Base-by-base conservation (phyloP, 2,888 invertebrate genomes). In the Lymantria dispar region DNA sequence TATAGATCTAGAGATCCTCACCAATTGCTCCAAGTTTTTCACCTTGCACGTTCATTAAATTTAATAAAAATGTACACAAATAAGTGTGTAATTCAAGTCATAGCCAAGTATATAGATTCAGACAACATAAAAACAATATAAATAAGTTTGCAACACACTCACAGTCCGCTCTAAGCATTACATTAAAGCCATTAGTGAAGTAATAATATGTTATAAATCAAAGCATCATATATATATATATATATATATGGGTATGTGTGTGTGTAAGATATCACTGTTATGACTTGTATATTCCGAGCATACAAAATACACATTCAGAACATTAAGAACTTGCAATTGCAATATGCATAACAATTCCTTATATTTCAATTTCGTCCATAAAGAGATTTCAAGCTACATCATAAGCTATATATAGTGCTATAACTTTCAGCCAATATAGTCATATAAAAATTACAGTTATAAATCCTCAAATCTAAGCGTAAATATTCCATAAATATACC, bases 151-250 rank as follows among this genome's bases (percentile, higher is more conserved):
- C 38, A 10, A 22, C 9, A 33, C 14, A 42, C 9, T 50, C 49
- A 57, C 22, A 50, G 37, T 52, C 45, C n/a, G 46, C 43, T 45
- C 22, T 41, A 55, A 42, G 42, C 47, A 22, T 50, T 29, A 42
- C 42, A 31, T 47, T 40, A 9, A 50, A 33, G 22, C 22, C 22
- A 22, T 22, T 22, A 22, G 22, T 3, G 22, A 22, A 22, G 22
- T 36, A 36, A 36, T 36, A n/a, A n/a, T n/a, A n/a, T n/a, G n/a
- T n/a, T n/a, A n/a, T n/a, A n/a, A n/a, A n/a, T n/a, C n/a, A n/a
- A n/a, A n/a, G n/a, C n/a, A n/a, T n/a, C n/a, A n/a, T n/a, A n/a
- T n/a, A n/a, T n/a, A n/a, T n/a, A n/a, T n/a, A n/a, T n/a, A n/a
- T n/a, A n/a, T n/a, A n/a, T n/a, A 36, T 36, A 11, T 36, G 3